phyloP scores from a whole-genome alignment of 2,888 invertebrate species.

The Chrysolina haemoptera region DNA sequence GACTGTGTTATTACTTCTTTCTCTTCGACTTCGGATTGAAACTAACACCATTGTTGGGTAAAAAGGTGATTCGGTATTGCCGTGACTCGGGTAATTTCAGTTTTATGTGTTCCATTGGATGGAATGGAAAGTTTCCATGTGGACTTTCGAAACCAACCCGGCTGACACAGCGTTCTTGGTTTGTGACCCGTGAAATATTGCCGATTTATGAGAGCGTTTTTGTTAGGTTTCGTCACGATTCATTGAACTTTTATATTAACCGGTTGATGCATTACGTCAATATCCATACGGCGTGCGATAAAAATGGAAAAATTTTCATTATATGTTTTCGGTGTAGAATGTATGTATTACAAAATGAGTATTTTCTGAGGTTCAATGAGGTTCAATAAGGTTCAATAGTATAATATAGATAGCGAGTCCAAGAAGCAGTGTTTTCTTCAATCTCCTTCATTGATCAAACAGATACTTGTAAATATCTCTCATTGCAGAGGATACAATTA shows the following conservation, averaged over 20 bases:
- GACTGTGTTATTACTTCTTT: slow-evolving; percentile 25
- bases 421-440: too few relatives aligned
- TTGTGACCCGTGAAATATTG: slow-evolving; percentile 18
- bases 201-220: slow-evolving; percentile 11
- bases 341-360: too few relatives aligned
- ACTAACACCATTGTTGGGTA: slow-evolving; percentile 31
- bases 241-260: slow-evolving; percentile 15
- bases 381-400: too few relatives aligned
- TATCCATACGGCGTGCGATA: neutral
- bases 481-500: too few relatives aligned
- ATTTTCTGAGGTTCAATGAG: too few relatives aligned
- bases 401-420: too few relatives aligned
- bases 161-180: slow-evolving; percentile 12
- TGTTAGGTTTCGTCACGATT: slow-evolving; percentile 5
- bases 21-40: slow-evolving; percentile 26
- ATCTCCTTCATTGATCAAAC: too few relatives aligned
- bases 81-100: slow-evolving; percentile 11
- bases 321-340: too few relatives aligned
- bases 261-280: slow-evolving; percentile 3
- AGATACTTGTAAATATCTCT: too few relatives aligned
- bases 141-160: slow-evolving; percentile 10
- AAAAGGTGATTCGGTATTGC: slow-evolving; percentile 7
- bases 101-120: slow-evolving; percentile 12
- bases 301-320: too few relatives aligned
- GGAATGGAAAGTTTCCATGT: slow-evolving; percentile 21